Evolutionary conservation across 2,888 invertebrate genomes (phyloP).

Genomic region (Synergus gifuensis): DNA sequence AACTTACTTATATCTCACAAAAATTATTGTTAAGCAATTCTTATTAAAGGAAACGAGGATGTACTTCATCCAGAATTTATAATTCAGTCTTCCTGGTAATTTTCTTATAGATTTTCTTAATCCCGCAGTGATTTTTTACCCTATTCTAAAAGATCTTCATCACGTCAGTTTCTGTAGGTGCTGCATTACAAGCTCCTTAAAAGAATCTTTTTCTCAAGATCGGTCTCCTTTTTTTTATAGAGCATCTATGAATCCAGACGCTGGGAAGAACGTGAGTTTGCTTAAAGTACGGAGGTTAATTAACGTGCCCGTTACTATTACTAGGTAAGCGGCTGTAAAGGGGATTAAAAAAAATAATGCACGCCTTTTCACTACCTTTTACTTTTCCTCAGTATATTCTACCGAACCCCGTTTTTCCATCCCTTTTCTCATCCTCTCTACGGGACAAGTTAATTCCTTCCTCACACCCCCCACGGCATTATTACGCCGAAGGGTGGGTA

Average conservation of each 20-base stretch:
- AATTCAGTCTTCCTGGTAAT: too few relatives aligned
- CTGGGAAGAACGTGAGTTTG: slow-evolving; percentile 24
- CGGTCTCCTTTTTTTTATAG: background rate
- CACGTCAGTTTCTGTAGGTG: background rate
- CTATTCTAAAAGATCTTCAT: too few relatives aligned
- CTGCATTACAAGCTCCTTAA: slow-evolving; percentile 13
- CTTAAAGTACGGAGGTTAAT: slow-evolving; percentile 40
- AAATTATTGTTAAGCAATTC: too few relatives aligned
- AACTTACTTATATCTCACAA: too few relatives aligned
- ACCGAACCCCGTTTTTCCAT: background rate
- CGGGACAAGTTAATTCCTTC: slow-evolving; percentile 38
- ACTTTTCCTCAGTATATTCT: slow-evolving; percentile 30
- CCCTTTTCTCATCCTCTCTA: slow-evolving; percentile 11
- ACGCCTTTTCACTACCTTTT: slow-evolving; percentile 16
- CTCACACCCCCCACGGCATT: slow-evolving; percentile 20
- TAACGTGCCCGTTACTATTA: slow-evolving; percentile 31
- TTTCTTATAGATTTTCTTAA: too few relatives aligned
- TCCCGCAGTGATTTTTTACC: too few relatives aligned
- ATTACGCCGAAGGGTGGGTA: slow-evolving; percentile 30
- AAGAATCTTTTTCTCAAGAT: slow-evolving; percentile 27
- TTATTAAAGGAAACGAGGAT: too few relatives aligned
- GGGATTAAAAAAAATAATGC: slow-evolving; percentile 39
- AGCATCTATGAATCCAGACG: slow-evolving; percentile 1
- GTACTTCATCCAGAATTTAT: too few relatives aligned
- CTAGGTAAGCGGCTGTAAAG: slow-evolving; percentile 36